Evolutionary conservation across 1,140 invertebrate genomes (phyloP).

Genomic region (Centruroides vittatus): DNA sequence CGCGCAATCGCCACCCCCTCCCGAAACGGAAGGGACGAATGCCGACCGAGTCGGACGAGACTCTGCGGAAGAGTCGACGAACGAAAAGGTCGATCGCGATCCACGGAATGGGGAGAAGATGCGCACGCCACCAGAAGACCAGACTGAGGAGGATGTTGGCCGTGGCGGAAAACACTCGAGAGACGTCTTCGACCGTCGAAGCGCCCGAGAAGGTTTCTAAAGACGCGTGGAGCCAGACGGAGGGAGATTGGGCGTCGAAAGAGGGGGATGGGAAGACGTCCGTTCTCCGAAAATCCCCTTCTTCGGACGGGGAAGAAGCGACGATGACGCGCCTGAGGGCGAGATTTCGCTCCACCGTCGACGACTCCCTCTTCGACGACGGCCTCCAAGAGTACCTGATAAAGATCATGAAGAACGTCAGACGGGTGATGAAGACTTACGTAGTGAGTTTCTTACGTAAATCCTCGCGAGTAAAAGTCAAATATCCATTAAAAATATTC

Average conservation of each 20-base stretch:
- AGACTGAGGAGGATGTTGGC: constrained; percentile 12
- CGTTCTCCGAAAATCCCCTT: too few relatives aligned
- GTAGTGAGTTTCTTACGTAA: neutral
- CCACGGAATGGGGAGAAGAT: too few relatives aligned
- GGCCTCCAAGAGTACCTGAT: constrained; percentile 2
- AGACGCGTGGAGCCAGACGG: constrained; percentile 9
- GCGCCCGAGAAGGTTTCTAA: constrained; percentile 4
- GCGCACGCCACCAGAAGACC: neutral
- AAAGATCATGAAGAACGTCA: constrained; percentile 2
- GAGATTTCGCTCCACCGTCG: neutral
- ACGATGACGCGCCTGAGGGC: too few relatives aligned
- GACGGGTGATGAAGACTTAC: constrained; percentile 1
- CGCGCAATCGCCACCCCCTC: too few relatives aligned
- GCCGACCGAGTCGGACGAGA: too few relatives aligned
- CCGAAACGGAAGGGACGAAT: too few relatives aligned
- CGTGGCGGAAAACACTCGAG: constrained; percentile 8
- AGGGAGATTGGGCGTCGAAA: neutral
- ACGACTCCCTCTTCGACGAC: neutral
- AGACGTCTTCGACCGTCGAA: neutral
- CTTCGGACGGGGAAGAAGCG: too few relatives aligned
- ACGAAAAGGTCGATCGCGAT: too few relatives aligned
- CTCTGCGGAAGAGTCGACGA: too few relatives aligned
- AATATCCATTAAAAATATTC: too few relatives aligned
- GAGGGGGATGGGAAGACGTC: too few relatives aligned
- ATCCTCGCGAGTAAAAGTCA: too few relatives aligned